These are phyloP conservation scores for Microcebus jonahi DNA, from an alignment of 2,113 vertebrate species.

Conservation along the genomic window DNA sequence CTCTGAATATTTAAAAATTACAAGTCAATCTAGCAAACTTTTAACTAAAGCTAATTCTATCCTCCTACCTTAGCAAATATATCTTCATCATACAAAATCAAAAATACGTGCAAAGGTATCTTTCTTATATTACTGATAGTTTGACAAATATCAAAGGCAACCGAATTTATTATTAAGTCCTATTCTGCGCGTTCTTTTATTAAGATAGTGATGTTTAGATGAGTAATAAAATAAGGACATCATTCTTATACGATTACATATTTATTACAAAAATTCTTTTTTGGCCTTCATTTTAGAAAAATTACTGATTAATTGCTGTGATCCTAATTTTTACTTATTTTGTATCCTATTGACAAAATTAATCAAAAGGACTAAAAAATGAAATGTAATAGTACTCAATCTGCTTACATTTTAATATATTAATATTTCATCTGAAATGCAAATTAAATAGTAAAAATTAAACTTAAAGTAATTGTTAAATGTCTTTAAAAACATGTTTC, in stretches of 20 bases:
- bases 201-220: neutral
- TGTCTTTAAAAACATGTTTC: neutral
- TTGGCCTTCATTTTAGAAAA: conserved; percentile 5
- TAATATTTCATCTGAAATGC: neutral
- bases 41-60: neutral
- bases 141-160: conserved; percentile 13
- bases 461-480: neutral
- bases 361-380: conserved; percentile 10
- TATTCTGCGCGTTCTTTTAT: neutral
- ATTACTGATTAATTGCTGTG: conserved; percentile 30
- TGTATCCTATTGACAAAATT: neutral
- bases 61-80: neutral
- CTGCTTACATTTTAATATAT: neutral
- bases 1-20: conserved; percentile 10
- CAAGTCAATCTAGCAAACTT: neutral
- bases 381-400: neutral
- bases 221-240: conserved; percentile 6
- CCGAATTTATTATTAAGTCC: neutral
- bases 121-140: neutral
- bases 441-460: conserved; percentile 27
- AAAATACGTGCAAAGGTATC: neutral
- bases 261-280: neutral
- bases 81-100: conserved; percentile 19
- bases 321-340: conserved; percentile 49
- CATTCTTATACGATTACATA: neutral